Conservation (phyloP, 2,113 vertebrate genomes). For the Phalacrocorax brasilianus region DNA sequence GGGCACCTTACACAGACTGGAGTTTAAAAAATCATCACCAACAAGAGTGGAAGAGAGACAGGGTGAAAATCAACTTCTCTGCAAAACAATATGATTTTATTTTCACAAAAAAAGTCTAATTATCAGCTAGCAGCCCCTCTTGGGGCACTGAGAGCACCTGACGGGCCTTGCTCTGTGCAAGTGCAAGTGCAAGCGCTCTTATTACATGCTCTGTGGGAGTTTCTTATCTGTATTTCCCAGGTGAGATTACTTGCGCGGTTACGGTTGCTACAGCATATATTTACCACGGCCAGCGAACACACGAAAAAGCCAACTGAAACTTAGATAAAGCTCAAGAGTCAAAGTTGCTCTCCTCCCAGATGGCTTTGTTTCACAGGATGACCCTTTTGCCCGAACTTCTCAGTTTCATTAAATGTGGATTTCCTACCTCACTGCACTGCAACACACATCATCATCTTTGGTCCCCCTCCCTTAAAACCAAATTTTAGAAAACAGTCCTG, state of each 20-base stretch:
- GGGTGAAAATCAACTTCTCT: not conserved
- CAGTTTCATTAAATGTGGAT: not conserved
- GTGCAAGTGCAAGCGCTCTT: not conserved
- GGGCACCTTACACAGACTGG: not conserved
- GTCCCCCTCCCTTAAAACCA: not conserved
- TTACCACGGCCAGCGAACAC: not conserved
- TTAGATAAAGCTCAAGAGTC: not conserved
- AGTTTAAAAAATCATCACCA: not conserved
- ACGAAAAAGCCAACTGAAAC: not conserved
- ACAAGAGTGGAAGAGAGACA: not conserved
- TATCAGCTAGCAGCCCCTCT: not conserved
- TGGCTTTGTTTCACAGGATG: not conserved
- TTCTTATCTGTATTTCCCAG: conserved; percentile 54
- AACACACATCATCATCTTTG: not conserved
- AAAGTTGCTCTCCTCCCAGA: not conserved
- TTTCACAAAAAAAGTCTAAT: not conserved
- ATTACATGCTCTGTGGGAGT: not conserved
- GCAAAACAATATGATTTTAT: not conserved
- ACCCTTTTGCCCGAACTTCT: not conserved
- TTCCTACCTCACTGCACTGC: not conserved
- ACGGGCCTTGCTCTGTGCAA: not conserved
- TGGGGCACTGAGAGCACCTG: not conserved
- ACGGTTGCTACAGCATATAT: not conserved
- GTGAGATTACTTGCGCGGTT: not conserved
- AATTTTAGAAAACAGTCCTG: not conserved